Conservation (phyloP, 2,797 vertebrate genomes). For the Triplophysa yarkandensis region DNA sequence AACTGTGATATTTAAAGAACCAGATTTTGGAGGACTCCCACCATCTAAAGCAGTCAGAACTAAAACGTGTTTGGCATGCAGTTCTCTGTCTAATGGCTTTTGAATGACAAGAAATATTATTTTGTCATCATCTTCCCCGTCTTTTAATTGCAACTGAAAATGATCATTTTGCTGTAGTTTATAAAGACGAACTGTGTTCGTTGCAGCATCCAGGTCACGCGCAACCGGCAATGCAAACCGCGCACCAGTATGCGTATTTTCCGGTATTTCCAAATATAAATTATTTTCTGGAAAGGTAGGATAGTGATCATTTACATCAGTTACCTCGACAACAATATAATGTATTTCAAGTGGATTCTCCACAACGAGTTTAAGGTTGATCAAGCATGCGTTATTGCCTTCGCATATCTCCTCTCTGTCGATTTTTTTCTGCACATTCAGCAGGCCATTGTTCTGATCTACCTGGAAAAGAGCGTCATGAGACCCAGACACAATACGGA, state of each 20-base stretch:
- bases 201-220: constrained; percentile 75
- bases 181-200: constrained; percentile 70
- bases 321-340: constrained; percentile 70
- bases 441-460: constrained; percentile 73
- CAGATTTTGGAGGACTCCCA: constrained; percentile 73
- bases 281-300: constrained; percentile 65
- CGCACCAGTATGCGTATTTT: constrained; percentile 56
- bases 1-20: constrained; percentile 71
- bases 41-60: constrained; percentile 78
- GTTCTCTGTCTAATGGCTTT: constrained; percentile 75
- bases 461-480: constrained; percentile 70
- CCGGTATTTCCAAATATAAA: constrained; percentile 64
- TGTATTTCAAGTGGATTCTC: constrained; percentile 67
- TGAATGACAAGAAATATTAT: constrained; percentile 67
- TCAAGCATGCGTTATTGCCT: constrained; percentile 64
- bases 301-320: constrained; percentile 75
- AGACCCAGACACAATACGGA: constrained; percentile 72
- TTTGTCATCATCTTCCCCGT: constrained; percentile 59
- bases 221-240: constrained; percentile 77
- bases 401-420: constrained; percentile 77
- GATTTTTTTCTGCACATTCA: constrained; percentile 71
- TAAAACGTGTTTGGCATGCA: constrained; percentile 59
- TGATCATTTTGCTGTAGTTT: constrained; percentile 63
- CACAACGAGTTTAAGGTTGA: constrained; percentile 75
- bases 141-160: constrained; percentile 67